These are phyloP conservation scores for Redunca redunca DNA, from an alignment of 2,113 vertebrate genomes.

Conservation along the genomic window DNA sequence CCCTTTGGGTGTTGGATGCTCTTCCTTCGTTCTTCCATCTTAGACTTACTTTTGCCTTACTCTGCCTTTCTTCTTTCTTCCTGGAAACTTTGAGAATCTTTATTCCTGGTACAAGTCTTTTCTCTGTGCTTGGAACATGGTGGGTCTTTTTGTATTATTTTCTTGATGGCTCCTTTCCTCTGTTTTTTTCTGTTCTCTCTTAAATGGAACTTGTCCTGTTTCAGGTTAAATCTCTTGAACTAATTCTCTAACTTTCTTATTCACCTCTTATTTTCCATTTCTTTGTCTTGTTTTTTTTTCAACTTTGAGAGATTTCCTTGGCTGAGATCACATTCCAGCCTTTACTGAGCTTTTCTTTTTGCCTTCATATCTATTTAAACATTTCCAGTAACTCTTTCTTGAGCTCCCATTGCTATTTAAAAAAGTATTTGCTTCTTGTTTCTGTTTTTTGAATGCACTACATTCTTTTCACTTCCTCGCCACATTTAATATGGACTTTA, in stretches of 20 bases:
- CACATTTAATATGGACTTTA: background rate
- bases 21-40: background rate
- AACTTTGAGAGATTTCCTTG: background rate
- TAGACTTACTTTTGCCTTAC: background rate
- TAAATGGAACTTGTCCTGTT: background rate
- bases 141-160: background rate
- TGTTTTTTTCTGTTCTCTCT: background rate
- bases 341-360: slow-evolving; percentile 6
- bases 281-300: background rate
- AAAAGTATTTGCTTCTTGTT: background rate
- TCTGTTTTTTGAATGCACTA: background rate
- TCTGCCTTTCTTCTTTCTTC: background rate
- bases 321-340: background rate
- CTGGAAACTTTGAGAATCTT: background rate
- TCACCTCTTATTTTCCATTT: background rate
- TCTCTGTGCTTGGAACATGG: background rate
- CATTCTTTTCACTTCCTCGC: background rate
- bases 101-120: background rate
- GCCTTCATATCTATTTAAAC: background rate
- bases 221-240: background rate
- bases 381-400: background rate
- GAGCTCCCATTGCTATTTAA: background rate
- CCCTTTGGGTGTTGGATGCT: background rate
- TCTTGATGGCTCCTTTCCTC: no score
- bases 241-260: background rate